These are phyloP conservation scores for Mythimna impura DNA, from an alignment of 2,888 invertebrate genomes.

Conservation along the genomic window DNA sequence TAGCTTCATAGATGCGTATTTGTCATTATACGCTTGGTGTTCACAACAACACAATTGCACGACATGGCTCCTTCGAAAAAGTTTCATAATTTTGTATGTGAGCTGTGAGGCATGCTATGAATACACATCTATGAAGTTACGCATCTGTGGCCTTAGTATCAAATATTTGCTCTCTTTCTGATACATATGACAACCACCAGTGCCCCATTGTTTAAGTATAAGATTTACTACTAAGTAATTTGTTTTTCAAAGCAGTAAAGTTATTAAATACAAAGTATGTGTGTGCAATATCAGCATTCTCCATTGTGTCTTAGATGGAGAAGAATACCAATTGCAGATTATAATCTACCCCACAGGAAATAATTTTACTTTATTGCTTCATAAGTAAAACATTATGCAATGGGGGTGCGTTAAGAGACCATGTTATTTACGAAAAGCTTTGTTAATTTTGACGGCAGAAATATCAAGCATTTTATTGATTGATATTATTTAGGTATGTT, in stretches of 20 bases:
- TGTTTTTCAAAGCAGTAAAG: background rate
- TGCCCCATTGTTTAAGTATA: background rate
- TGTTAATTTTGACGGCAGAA: background rate
- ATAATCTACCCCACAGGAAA: slow-evolving; percentile 59
- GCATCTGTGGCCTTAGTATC: too few species aligned
- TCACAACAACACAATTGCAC: too few species aligned
- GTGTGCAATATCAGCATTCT: slow-evolving; percentile 84
- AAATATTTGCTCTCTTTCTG: too few species aligned
- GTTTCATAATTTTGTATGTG: too few species aligned
- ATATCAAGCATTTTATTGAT: background rate
- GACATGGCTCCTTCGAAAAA: too few species aligned
- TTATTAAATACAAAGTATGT: background rate
- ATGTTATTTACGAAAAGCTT: background rate
- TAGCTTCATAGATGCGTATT: too few species aligned
- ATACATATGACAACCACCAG: too few species aligned
- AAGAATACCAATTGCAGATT: slow-evolving; percentile 80
- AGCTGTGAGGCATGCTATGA: too few species aligned
- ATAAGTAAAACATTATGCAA: slow-evolving; percentile 43
- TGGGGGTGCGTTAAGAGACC: slow-evolving; percentile 41
- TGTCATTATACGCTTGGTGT: too few species aligned
- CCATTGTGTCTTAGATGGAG: slow-evolving; percentile 75
- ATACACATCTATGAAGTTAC: too few species aligned
- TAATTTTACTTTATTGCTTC: slow-evolving; percentile 41
- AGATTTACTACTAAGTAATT: background rate
- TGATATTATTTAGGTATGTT: background rate